Base-by-base conservation (phyloP, 2,888 invertebrate genomes). In the Sialis lutaria region DNA sequence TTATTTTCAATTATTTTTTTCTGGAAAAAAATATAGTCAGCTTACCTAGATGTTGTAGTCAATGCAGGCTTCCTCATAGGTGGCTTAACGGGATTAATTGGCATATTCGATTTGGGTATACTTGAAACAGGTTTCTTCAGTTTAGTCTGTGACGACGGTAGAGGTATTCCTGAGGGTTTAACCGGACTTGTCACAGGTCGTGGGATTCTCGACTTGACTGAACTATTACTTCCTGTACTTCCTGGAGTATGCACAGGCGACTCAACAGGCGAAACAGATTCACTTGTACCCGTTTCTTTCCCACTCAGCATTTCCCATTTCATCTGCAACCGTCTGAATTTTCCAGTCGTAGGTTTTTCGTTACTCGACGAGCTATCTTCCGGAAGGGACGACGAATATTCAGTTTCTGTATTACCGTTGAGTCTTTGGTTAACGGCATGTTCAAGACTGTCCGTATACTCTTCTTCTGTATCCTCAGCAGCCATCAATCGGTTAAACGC, bases 271-370 rank as follows among this genome's bases (percentile, higher is more conserved):
- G 44, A 40, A 7, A 10, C 22, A 6, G 43, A 49, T 46, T 56
- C 56, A 9, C 53, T 56, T 35, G 62, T 64, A 6, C 56, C 58
- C 0, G 66, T 65, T 37, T 72, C 72, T 44, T 69, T 68, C 8
- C 71, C 72, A 53, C 80, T 79, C 52, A 86, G 69, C 67, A 82
- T 73, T 60, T 87, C 86, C 87, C 87, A 87, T 58, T 82, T 82
- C 58, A 82, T 76, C 58, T 85, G 85, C 49, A 87, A 65, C 52
- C 80, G 73, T 22, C 79, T 73, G 67, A 86, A 87, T 58, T 82
- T 79, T 50, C 75, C 74, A 13, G 77, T 79, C 7, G 65, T 64
- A 9, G 13, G 13, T 52, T 63, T 64, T 31, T 64, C 63, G 50
- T 66, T 65, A 1, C 60, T 59, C 33, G 58, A 48, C 46, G 62